phyloP scores from a whole-genome alignment of 2,888 invertebrate species.

The Philaethria dido region DNA sequence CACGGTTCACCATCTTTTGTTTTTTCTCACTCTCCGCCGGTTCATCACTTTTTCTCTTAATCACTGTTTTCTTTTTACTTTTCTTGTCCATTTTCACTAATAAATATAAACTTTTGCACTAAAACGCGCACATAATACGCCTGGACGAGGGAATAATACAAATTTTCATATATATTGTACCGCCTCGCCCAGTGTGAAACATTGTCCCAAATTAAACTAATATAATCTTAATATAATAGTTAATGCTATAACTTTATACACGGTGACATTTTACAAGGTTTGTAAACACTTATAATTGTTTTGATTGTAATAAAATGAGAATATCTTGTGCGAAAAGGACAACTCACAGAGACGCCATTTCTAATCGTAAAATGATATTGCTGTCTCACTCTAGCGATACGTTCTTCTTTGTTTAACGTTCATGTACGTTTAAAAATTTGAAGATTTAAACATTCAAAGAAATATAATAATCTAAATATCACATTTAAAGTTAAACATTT shows the following conservation, averaged over 20 bases:
- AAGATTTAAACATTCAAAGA: background rate
- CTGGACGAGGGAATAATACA: constrained; percentile 45
- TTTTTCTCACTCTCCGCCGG: constrained; percentile 71
- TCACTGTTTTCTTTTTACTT: constrained; percentile 78
- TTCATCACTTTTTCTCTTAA: constrained; percentile 79
- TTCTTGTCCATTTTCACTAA: constrained; percentile 81
- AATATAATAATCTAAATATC: background rate
- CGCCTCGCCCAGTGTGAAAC: constrained; percentile 62
- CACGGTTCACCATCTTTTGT: constrained; percentile 70
- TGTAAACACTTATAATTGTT: constrained; percentile 51
- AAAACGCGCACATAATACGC: constrained; percentile 49
- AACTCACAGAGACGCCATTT: constrained; percentile 80
- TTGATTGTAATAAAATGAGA: constrained; percentile 51
- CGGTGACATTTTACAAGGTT: constrained; percentile 42
- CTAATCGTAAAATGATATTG: constrained; percentile 46
- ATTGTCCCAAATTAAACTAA: constrained; percentile 52
- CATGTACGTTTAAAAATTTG: constrained; percentile 28
- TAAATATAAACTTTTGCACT: constrained; percentile 49
- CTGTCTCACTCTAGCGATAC: constrained; percentile 31
- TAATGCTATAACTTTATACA: constrained; percentile 35
- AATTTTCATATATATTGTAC: constrained; percentile 47
- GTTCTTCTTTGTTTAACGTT: constrained; percentile 23
- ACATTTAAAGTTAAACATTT: background rate
- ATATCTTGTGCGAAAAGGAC: constrained; percentile 73
- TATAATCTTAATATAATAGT: constrained; percentile 31